These are phyloP conservation scores for Chymomyza caudatula DNA, from an alignment of 2,888 invertebrate species.

Conservation along the genomic window DNA sequence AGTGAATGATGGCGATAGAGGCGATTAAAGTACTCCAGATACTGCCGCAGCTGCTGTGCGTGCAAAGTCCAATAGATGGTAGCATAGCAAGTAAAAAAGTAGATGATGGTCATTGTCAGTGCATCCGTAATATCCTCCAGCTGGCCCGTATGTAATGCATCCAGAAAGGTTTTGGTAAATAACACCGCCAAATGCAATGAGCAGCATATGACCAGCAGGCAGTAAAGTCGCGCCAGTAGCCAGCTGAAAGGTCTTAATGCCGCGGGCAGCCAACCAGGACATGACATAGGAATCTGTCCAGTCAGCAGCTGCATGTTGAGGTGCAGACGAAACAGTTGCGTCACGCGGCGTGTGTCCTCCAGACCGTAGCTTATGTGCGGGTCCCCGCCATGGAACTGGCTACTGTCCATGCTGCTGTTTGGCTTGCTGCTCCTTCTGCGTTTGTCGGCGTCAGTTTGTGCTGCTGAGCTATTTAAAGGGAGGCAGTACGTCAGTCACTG, in stretches of 20 bases:
- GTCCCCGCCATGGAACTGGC: slow-evolving; percentile 51
- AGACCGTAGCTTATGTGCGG: slow-evolving; percentile 42
- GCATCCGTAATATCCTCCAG: slow-evolving; percentile 71
- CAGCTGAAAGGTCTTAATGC: slow-evolving; percentile 20
- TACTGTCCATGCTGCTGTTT: slow-evolving; percentile 42
- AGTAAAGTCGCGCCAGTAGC: slow-evolving; percentile 23
- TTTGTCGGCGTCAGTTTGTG: slow-evolving; percentile 24
- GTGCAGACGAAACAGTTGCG: slow-evolving; percentile 54
- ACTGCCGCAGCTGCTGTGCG: slow-evolving; percentile 36
- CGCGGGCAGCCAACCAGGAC: slow-evolving; percentile 38
- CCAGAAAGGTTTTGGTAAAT: slow-evolving; percentile 58
- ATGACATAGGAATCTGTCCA: slow-evolving; percentile 51
- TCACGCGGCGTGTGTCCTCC: slow-evolving; percentile 42
- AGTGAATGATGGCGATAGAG: slow-evolving; percentile 72
- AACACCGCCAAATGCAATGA: slow-evolving; percentile 59
- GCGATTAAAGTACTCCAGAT: slow-evolving; percentile 52
- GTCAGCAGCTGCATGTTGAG: slow-evolving; percentile 39
- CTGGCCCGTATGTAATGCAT: slow-evolving; percentile 54
- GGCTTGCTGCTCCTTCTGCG: slow-evolving; percentile 20
- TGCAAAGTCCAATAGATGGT: slow-evolving; percentile 62
- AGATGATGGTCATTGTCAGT: slow-evolving; percentile 68
- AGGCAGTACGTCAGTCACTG: background rate
- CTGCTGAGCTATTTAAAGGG: slow-evolving; percentile 45
- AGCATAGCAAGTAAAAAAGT: slow-evolving; percentile 62
- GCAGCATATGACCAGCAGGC: slow-evolving; percentile 38